A percentile compares a stretch with the other conserved stretches of the same genome.
Evolutionary conservation across 2,888 invertebrate species (phyloP).

Genomic region (Gandaritis pyraliata): DNA sequence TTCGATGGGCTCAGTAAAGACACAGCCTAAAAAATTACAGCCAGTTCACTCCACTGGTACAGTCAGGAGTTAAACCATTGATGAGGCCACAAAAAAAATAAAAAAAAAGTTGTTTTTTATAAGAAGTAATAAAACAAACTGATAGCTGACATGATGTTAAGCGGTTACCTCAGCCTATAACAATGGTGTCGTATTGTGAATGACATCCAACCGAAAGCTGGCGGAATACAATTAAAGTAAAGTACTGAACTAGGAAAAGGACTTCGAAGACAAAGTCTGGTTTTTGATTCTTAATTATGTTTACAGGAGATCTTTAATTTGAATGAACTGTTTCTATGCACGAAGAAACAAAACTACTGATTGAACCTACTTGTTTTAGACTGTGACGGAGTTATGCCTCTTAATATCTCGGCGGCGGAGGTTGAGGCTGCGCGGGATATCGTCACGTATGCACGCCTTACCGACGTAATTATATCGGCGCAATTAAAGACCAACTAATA

Average conservation of each 20-base stretch:
- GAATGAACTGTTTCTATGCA: neutral
- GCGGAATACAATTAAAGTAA: no score
- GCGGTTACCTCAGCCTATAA: no score
- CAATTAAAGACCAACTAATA: slow-evolving; percentile 83
- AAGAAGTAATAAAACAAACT: no score
- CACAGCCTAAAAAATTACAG: slow-evolving; percentile 16
- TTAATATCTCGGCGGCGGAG: slow-evolving; percentile 76
- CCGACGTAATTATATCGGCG: slow-evolving; percentile 81
- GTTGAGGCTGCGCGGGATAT: slow-evolving; percentile 73
- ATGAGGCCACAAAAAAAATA: no score
- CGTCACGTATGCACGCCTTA: slow-evolving; percentile 78
- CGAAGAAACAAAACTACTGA: neutral
- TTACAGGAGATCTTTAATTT: neutral
- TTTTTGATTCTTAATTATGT: neutral
- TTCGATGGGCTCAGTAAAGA: slow-evolving; percentile 69
- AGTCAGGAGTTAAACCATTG: neutral
- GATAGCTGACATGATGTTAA: no score
- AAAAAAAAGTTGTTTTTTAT: no score
- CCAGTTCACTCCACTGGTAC: slow-evolving; percentile 11
- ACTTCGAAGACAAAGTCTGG: no score
- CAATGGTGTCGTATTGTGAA: no score
- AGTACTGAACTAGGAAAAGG: no score
- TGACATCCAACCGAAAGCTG: no score
- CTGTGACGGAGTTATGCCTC: slow-evolving; percentile 73
- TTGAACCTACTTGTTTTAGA: slow-evolving; percentile 2